These are phyloP conservation scores for Sebastes itinus DNA, from an alignment of 2,797 vertebrate species.

Conservation along the genomic window DNA sequence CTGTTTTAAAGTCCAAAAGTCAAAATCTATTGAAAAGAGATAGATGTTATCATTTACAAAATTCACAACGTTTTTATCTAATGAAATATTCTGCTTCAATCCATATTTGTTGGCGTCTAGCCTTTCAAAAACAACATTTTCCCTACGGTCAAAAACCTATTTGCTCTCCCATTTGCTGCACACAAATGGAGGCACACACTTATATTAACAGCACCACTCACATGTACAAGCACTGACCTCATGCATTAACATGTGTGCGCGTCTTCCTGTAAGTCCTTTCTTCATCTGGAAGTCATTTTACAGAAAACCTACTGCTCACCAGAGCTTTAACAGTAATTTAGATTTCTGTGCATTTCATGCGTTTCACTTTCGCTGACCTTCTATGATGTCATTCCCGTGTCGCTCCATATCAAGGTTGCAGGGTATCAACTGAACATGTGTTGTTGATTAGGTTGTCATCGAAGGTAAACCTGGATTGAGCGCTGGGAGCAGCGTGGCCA, in stretches of 20 bases:
- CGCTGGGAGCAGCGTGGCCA: conserved; percentile 85
- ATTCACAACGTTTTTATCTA: too few relatives aligned
- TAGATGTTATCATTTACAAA: too few relatives aligned
- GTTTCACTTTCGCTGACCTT: neutral
- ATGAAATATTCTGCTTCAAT: too few relatives aligned
- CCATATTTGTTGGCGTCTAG: too few relatives aligned
- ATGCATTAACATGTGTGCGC: neutral
- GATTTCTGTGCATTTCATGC: neutral
- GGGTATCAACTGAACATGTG: conserved; percentile 43
- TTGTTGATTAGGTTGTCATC: conserved; percentile 85
- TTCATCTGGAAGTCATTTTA: neutral
- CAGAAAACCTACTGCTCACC: neutral
- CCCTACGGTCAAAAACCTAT: too few relatives aligned
- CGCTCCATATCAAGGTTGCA: neutral
- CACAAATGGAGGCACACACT: neutral
- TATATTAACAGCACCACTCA: neutral
- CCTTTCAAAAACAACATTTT: too few relatives aligned
- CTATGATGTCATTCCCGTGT: conserved; percentile 27
- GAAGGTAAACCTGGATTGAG: conserved; percentile 85
- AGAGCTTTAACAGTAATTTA: neutral
- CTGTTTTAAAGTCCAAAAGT: neutral
- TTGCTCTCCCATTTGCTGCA: too few relatives aligned
- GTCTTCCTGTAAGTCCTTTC: neutral
- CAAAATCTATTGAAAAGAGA: too few relatives aligned
- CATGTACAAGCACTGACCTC: neutral